These are phyloP conservation scores for Ataeniobius toweri DNA, from an alignment of 2,797 vertebrate genomes.

Conservation along the genomic window DNA sequence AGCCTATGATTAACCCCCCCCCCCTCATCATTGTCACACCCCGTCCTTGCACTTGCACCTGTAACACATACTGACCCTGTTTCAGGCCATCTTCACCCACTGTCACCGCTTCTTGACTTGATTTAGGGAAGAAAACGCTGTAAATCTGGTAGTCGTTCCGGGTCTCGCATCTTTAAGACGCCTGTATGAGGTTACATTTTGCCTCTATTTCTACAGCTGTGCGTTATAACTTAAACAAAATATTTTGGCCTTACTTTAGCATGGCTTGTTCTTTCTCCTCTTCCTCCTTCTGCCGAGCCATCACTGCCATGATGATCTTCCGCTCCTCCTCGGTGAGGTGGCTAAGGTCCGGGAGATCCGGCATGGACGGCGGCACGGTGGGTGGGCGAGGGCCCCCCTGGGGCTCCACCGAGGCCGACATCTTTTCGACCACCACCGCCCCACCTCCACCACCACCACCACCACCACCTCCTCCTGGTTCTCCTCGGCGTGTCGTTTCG, in stretches of 20 bases:
- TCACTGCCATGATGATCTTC: slow-evolving; percentile 98
- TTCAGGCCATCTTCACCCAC: slow-evolving; percentile 51
- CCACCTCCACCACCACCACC: slow-evolving; percentile 35
- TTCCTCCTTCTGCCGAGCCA: slow-evolving; percentile 97
- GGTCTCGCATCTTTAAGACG: not conserved
- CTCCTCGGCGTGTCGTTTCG: slow-evolving; percentile 84
- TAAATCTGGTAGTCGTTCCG: not conserved
- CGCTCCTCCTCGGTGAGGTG: slow-evolving; percentile 98
- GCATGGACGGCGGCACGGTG: slow-evolving; percentile 91
- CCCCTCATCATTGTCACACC: slow-evolving; percentile 61
- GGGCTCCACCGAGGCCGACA: slow-evolving; percentile 95
- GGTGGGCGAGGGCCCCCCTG: slow-evolving; percentile 93
- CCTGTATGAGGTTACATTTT: slow-evolving; percentile 19
- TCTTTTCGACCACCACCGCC: slow-evolving; percentile 80
- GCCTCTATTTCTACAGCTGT: not conserved
- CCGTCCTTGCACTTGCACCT: slow-evolving; percentile 66
- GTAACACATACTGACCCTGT: slow-evolving; percentile 68
- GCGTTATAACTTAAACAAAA: not conserved
- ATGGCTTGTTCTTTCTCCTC: slow-evolving; percentile 98
- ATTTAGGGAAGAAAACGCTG: not conserved
- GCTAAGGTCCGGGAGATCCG: slow-evolving; percentile 96
- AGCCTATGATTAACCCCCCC: slow-evolving; percentile 66
- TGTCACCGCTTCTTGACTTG: not conserved
- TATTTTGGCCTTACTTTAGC: slow-evolving; percentile 89
- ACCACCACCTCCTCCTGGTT: slow-evolving; percentile 42